Conservation (phyloP, 2,113 vertebrate genomes). For the Conger conger region DNA sequence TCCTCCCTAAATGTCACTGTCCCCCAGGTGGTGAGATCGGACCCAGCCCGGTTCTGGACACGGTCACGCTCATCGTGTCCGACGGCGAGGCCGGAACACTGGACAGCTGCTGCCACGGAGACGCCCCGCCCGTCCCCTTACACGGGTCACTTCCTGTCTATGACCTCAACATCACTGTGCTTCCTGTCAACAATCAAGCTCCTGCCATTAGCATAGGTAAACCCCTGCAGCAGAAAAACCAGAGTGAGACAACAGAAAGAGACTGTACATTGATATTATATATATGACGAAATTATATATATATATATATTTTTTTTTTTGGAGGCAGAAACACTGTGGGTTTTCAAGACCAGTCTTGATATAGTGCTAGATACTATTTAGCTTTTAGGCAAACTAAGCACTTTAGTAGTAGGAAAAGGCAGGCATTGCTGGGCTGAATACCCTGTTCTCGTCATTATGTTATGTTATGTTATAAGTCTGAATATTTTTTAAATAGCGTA, state of each 20-base stretch:
- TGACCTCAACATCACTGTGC: constrained; percentile 67
- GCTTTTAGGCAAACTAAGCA: too few species aligned
- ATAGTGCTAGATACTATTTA: too few species aligned
- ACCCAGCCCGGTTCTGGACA: constrained; percentile 40
- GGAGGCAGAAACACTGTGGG: too few species aligned
- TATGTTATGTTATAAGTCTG: too few species aligned
- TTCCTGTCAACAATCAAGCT: constrained; percentile 66
- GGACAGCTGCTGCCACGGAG: constrained; percentile 60
- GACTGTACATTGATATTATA: neutral
- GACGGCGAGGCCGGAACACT: constrained; percentile 54
- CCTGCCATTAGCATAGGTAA: constrained; percentile 54
- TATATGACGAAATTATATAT: too few species aligned
- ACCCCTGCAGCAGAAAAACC: neutral
- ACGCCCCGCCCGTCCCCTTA: constrained; percentile 55
- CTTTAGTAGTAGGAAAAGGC: too few species aligned
- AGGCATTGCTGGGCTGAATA: too few species aligned
- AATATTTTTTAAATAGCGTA: neutral
- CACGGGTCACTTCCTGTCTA: constrained; percentile 67
- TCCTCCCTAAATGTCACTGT: neutral
- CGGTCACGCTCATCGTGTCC: constrained; percentile 66
- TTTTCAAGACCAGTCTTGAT: too few species aligned
- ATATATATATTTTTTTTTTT: too few species aligned
- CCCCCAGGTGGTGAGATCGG: constrained; percentile 68
- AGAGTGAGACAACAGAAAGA: neutral
- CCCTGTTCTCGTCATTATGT: too few species aligned